Evolutionary conservation across 1,140 invertebrate genomes (phyloP).

Genomic region (Diorhabda carinulata): DNA sequence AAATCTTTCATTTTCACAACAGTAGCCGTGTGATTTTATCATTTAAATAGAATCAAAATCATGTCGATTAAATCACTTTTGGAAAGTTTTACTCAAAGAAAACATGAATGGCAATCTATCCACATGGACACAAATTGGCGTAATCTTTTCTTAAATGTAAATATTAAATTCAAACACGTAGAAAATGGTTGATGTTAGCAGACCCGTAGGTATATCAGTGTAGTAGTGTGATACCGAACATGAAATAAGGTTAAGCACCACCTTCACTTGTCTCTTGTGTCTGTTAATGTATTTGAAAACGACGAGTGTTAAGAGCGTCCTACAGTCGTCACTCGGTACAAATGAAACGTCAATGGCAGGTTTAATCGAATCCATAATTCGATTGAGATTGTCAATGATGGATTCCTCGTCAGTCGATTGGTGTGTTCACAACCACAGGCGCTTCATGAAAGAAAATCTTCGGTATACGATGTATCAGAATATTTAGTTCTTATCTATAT

Average conservation of each 20-base stretch:
- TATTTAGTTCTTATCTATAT: too few species aligned
- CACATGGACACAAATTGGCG: too few species aligned
- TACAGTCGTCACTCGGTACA: constrained; percentile 11
- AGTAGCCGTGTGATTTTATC: too few species aligned
- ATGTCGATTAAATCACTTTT: too few species aligned
- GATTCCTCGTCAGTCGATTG: background rate
- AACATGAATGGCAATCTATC: too few species aligned
- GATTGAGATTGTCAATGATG: constrained; percentile 17
- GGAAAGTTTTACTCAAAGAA: too few species aligned
- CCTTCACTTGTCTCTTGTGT: constrained; percentile 9
- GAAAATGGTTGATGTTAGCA: background rate
- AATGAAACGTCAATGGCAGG: constrained; percentile 27
- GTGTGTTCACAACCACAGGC: background rate
- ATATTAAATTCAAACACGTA: background rate
- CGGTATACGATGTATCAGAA: too few species aligned
- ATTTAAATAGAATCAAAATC: too few species aligned
- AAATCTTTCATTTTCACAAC: too few species aligned
- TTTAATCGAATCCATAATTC: constrained; percentile 25
- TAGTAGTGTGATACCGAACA: background rate
- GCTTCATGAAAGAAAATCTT: too few species aligned
- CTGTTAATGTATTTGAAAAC: constrained; percentile 19
- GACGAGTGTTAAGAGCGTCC: constrained; percentile 19
- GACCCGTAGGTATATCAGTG: background rate
- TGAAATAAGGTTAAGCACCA: constrained; percentile 17
- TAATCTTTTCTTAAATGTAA: background rate